phyloP scores from a whole-genome alignment of 1,140 invertebrate genomes.

The Bombyx mori region DNA sequence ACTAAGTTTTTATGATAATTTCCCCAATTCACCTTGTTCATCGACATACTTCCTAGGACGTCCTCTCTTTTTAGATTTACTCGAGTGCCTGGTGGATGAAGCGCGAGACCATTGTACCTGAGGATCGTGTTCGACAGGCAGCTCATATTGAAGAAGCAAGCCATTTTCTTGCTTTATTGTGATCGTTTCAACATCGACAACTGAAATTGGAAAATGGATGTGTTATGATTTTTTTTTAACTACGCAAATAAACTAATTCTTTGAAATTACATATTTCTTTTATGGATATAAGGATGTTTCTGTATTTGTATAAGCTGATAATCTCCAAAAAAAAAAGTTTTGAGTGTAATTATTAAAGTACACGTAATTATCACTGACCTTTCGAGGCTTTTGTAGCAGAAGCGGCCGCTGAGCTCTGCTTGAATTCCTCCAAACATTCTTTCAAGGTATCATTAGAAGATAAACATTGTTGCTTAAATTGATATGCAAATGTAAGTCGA shows the following conservation, averaged over 20 bases:
- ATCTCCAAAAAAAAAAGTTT: no score
- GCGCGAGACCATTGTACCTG: conserved; percentile 47
- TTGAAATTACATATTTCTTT: not conserved
- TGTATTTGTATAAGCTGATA: no score
- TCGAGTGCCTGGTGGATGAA: conserved; percentile 47
- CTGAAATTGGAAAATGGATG: conserved; percentile 1
- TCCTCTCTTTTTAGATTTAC: conserved; percentile 46
- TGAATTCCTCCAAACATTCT: conserved; percentile 65
- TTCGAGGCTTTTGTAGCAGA: conserved; percentile 23
- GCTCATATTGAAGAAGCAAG: conserved; percentile 58
- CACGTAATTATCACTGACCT: conserved; percentile 14
- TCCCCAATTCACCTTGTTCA: conserved; percentile 61
- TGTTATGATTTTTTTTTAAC: not conserved
- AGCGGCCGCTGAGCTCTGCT: conserved; percentile 41
- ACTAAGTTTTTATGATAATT: not conserved
- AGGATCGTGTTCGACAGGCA: conserved; percentile 63
- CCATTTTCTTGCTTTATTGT: conserved; percentile 70
- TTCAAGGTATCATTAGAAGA: conserved; percentile 63
- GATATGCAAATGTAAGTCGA: conserved; percentile 63
- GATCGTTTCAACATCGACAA: conserved; percentile 15
- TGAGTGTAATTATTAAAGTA: not conserved
- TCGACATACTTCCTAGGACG: conserved; percentile 66
- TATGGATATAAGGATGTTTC: no score
- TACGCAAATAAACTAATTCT: not conserved
- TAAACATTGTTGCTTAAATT: conserved; percentile 67